Base-by-base conservation (phyloP, 1,140 invertebrate genomes). In the Neuroterus valhalla region DNA sequence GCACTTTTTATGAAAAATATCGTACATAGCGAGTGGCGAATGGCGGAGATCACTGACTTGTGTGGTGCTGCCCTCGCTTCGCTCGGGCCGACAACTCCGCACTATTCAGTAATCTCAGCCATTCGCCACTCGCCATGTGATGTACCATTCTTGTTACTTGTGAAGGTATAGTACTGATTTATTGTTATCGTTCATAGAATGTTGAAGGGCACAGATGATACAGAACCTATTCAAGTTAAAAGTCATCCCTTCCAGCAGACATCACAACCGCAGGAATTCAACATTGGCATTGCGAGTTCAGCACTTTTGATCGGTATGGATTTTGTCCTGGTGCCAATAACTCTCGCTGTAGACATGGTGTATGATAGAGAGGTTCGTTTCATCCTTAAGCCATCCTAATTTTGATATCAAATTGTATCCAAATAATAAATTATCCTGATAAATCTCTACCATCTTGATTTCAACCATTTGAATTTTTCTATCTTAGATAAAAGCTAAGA, bases 341-440 rank as follows among this genome's bases (percentile, higher is more conserved):
- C 93, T 44, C 90, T 96, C 77, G 94, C 93, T 12, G 92, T 95
- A n/a, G 94, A 96, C 72, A 93, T 96, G 88, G 95, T 96, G 1
- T 93, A 95, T 82, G 96, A 97, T 89, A 91, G 95, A 86, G 94
- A 96, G 92, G 96, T 96, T 90, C 86, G 79, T 80, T 50, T 43
- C 12, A 17, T 43, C 5, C 14, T 38, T 26, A 17, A 66, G 68
- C 19, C 17, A 45, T 66, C 62, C 70, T 70, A 62, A 66, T 6
- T 75, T 71, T 26, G 45, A 15, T 71, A 21, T 31, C 15, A 42
- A 50, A 62, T 50, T 44, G 12, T n/a, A 12, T 62, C 10, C 12
- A 62, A 14, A 26, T 21, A 62, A 62, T 62, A 19, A 55, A 55
- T 17, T 6, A 55, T 55, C 52, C 10, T 17, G 19, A 17, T 1